phyloP scores from a whole-genome alignment of 2,888 invertebrate genomes.

The Parochlus steinenii region DNA sequence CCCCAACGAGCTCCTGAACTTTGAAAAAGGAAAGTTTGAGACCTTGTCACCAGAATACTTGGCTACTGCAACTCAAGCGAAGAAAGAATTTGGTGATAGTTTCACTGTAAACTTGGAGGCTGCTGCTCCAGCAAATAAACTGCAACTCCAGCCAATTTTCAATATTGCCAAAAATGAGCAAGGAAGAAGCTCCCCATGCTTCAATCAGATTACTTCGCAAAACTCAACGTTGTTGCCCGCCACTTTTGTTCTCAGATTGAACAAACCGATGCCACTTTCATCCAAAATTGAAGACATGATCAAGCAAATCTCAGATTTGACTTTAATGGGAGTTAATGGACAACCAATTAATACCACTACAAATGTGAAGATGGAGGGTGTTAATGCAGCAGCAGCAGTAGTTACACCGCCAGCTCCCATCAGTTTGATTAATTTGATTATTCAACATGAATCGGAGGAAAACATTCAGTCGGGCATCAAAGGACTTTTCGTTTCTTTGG shows the following conservation, averaged over 20 bases:
- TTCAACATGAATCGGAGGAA: slow-evolving; percentile 60
- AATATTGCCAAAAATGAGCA: slow-evolving; percentile 22
- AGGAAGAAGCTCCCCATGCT: slow-evolving; percentile 43
- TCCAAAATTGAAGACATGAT: slow-evolving; percentile 51
- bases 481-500: slow-evolving; percentile 75
- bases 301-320: slow-evolving; percentile 41
- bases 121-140: slow-evolving; percentile 58
- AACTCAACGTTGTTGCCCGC: slow-evolving; percentile 86
- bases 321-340: slow-evolving; percentile 36
- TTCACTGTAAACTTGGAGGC: slow-evolving; percentile 84
- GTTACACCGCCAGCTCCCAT: slow-evolving; percentile 23
- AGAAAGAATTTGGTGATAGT: slow-evolving; percentile 59
- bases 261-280: slow-evolving; percentile 75
- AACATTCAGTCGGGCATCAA: slow-evolving; percentile 55
- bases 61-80: slow-evolving; percentile 31
- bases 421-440: slow-evolving; percentile 61
- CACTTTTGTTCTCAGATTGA: slow-evolving; percentile 65
- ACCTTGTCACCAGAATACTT: slow-evolving; percentile 61
- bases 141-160: slow-evolving; percentile 26
- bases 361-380: slow-evolving; percentile 1
- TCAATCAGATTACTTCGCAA: slow-evolving; percentile 58
- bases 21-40: slow-evolving; percentile 52
- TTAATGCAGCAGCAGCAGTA: slow-evolving; percentile 23
- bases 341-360: slow-evolving; percentile 23
- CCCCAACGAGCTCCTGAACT: slow-evolving; percentile 77